Base-by-base conservation (phyloP, 2,113 vertebrate species). In the Naja naja region DNA sequence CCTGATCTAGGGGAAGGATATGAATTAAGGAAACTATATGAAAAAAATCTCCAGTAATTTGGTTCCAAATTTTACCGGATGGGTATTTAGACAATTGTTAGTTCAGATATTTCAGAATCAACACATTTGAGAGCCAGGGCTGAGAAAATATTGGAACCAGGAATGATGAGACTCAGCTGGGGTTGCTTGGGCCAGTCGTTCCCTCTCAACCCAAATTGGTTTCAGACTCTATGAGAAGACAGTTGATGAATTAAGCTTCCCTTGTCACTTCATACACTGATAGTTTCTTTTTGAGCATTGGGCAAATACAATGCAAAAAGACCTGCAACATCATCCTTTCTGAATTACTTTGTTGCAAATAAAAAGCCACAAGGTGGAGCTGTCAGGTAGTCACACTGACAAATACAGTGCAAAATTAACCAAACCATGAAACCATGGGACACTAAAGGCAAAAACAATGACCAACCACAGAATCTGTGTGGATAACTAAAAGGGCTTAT, bases 361-460 rank as follows among this genome's bases (percentile, higher is more conserved):
- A 0, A 25, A 0, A 0, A 1, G 53, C 94, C 97, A 93, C 96
- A 2, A 92, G 97, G 91, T 95, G 97, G 96, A 92, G 95, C 54
- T 0, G 54, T 89, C 43, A 5, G 93, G 3, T 91, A 95, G 93
- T 39, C 10, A 49, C n/a, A n/a, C n/a, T n/a, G n/a, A n/a, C 34
- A 81, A 81, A 39, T 81, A 20, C 34, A 39, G 18, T 81, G 18
- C n/a, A 81, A 39, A 81, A 81, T 39, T 39, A 81, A 81, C 34
- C 34, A 81, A 81, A 81, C 18, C 34, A 6, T 81, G 43, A 53
- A 49, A 52, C 14, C 47, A 53, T 87, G 16, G 27, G 47, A 52
- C 27, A 22, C 1, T 20, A 74, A 34, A 74, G 39, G 18, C 18
- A 20, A 39, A 34, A 81, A 81, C 34, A 9, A 39, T 81, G 30